phyloP scores from a whole-genome alignment of 2,797 vertebrate species.

The Chaetophractus vellerosus region DNA sequence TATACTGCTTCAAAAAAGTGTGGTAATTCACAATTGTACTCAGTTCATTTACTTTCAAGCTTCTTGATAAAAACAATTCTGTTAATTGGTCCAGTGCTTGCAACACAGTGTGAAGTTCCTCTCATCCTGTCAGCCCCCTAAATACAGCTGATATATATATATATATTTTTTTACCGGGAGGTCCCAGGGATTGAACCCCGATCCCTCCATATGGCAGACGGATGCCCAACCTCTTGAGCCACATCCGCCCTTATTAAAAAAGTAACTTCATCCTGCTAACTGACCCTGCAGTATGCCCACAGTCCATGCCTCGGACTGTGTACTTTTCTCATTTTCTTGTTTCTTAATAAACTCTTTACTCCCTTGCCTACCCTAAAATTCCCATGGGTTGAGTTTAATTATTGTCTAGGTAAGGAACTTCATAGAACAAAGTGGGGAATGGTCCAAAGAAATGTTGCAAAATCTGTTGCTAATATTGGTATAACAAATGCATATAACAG shows the following conservation, averaged over 20 bases:
- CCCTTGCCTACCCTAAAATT: neutral
- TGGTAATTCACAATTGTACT: neutral
- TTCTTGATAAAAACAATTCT: neutral
- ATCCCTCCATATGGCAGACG: too few relatives aligned
- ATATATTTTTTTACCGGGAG: too few relatives aligned
- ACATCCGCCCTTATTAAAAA: slow-evolving; percentile 19
- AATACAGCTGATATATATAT: too few relatives aligned
- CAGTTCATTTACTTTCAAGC: neutral
- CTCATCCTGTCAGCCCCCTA: neutral
- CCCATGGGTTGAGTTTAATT: neutral
- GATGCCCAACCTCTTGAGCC: too few relatives aligned
- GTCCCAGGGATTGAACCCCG: too few relatives aligned
- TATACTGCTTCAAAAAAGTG: neutral
- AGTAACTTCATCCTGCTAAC: neutral
- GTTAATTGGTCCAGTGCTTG: neutral
- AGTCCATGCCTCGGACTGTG: too few relatives aligned
- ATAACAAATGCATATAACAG: neutral
- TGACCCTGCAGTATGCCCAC: too few relatives aligned
- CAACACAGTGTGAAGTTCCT: neutral
- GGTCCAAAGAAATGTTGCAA: neutral
- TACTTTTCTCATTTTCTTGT: too few relatives aligned
- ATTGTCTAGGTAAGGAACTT: neutral
- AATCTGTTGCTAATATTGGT: neutral
- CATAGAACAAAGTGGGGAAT: neutral
- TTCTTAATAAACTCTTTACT: too few relatives aligned